These are phyloP conservation scores for Enteromius thamalakanensis DNA, from an alignment of 2,797 vertebrate genomes.

Conservation along the genomic window DNA sequence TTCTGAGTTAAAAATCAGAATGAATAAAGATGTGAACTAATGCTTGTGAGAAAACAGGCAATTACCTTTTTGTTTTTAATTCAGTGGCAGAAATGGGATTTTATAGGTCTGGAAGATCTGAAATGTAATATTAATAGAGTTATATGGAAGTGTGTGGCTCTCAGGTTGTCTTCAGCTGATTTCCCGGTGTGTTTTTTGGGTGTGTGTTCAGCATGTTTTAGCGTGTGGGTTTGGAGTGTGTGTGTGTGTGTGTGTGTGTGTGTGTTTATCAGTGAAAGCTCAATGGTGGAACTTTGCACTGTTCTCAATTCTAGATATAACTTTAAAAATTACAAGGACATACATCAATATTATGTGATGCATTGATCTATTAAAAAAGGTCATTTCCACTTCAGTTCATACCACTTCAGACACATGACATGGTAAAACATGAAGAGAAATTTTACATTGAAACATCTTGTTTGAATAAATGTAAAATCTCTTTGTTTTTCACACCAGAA, in stretches of 20 bases:
- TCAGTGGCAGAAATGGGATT: not conserved
- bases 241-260: not conserved
- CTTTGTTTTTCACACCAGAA: not conserved
- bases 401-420: conserved; percentile 22
- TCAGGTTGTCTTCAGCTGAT: conserved; percentile 7
- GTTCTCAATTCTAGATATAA: conserved; percentile 27
- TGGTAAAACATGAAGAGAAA: not conserved
- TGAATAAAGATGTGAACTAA: not conserved
- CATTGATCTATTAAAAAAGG: not conserved
- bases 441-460: not conserved
- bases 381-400: conserved; percentile 34
- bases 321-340: conserved; percentile 33
- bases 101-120: not conserved
- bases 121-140: not conserved
- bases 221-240: conserved; percentile 4
- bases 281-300: conserved; percentile 69
- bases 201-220: conserved; percentile 11
- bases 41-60: not conserved
- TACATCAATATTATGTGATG: not conserved
- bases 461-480: not conserved
- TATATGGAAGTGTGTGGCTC: not conserved
- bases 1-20: not conserved
- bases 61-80: not conserved
- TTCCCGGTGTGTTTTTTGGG: conserved; percentile 9
- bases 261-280: conserved; percentile 32